A percentile compares a stretch with the other conserved stretches of the same genome.
These are phyloP conservation scores for Onychomys leucogaster DNA, from an alignment of 2,797 vertebrate genomes.

Conservation along the genomic window DNA sequence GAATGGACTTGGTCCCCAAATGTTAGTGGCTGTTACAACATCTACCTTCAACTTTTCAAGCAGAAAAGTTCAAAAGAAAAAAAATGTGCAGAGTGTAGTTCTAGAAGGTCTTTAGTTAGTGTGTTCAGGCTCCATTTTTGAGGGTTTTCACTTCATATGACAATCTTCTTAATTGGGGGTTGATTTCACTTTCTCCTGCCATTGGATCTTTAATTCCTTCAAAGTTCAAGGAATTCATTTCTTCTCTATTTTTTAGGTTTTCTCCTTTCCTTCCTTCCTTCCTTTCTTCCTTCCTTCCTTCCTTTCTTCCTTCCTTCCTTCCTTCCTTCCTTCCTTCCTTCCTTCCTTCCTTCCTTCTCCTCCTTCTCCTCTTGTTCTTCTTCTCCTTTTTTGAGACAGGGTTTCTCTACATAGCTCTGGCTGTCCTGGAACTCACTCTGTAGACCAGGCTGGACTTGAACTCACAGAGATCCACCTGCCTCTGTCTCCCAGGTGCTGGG, in stretches of 20 bases:
- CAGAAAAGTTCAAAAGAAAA: background rate
- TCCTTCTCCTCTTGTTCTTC: background rate
- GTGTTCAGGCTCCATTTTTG: background rate
- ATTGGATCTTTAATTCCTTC: slow-evolving; percentile 28
- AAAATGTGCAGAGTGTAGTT: background rate
- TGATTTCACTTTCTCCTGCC: background rate
- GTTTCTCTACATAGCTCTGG: background rate
- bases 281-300: background rate
- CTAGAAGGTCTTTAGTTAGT: background rate
- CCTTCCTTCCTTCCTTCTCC: background rate
- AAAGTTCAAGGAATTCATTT: background rate
- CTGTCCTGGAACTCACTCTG: background rate
- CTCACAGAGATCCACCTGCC: background rate
- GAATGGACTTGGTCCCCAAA: background rate
- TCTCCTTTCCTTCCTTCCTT: background rate
- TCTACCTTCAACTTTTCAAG: slow-evolving; percentile 30
- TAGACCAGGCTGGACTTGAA: background rate
- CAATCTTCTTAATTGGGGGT: background rate
- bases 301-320: background rate
- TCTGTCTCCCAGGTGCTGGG: background rate
- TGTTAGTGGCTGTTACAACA: background rate
- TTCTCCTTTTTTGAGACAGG: background rate
- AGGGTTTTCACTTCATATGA: background rate
- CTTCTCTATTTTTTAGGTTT: background rate
- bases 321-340: too few relatives aligned